Percentiles rank a stretch among this genome's conserved stretches.
Evolutionary conservation across 1,140 invertebrate genomes (phyloP).

Genomic region (Probaryconus sp.): DNA sequence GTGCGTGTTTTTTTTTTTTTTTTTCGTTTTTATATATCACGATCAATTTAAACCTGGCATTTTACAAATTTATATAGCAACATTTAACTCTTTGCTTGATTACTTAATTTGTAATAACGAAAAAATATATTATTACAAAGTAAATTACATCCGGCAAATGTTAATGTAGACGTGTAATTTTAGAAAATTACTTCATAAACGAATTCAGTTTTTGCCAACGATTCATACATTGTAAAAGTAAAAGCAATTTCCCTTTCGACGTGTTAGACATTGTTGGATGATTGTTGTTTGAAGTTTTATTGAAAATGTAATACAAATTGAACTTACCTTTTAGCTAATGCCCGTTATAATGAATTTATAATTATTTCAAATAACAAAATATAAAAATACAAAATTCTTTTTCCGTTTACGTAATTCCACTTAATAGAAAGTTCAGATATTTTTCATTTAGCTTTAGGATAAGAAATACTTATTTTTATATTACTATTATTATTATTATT

Average conservation of each 20-base stretch:
- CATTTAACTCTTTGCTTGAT: constrained; percentile 25
- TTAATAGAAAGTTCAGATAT: too few relatives aligned
- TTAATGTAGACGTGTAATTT: constrained; percentile 24
- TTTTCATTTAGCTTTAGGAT: too few relatives aligned
- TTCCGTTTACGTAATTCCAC: too few relatives aligned
- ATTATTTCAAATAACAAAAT: too few relatives aligned
- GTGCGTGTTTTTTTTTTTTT: too few relatives aligned
- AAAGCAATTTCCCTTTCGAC: constrained; percentile 20
- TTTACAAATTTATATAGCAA: constrained; percentile 48
- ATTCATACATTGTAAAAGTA: constrained; percentile 12
- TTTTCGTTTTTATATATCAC: constrained; percentile 46
- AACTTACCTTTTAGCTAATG: too few relatives aligned
- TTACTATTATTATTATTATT: too few relatives aligned
- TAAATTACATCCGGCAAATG: constrained; percentile 36
- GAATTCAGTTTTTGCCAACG: constrained; percentile 6
- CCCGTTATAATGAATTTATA: too few relatives aligned
- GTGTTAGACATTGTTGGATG: background rate
- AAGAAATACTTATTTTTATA: too few relatives aligned
- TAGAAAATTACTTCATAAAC: constrained; percentile 44
- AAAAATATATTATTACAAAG: constrained; percentile 26
- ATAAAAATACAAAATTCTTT: too few relatives aligned
- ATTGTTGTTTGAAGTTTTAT: constrained; percentile 1
- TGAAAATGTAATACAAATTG: constrained; percentile 4
- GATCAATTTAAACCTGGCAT: constrained; percentile 35
- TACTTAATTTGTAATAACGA: constrained; percentile 29